These are phyloP conservation scores for Apamea crenata DNA, from an alignment of 2,888 invertebrate species.

Conservation along the genomic window DNA sequence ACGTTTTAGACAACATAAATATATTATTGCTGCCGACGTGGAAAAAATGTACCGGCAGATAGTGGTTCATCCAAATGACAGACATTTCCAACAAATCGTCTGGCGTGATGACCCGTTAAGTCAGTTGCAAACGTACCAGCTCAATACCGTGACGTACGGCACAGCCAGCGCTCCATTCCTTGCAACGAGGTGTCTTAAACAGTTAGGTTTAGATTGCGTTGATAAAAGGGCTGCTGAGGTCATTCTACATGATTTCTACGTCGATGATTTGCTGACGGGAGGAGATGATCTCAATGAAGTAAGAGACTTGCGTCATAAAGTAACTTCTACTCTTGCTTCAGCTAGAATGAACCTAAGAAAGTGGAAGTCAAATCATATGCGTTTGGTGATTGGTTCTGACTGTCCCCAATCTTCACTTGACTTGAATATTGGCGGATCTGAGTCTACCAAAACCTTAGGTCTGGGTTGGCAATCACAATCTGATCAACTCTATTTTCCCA, in stretches of 20 bases:
- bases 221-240: neutral
- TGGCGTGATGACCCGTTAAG: neutral
- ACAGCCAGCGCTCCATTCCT: too few species aligned
- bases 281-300: constrained; percentile 7
- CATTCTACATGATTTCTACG: neutral
- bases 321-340: constrained; percentile 1
- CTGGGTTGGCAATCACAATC: constrained; percentile 1
- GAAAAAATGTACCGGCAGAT: neutral
- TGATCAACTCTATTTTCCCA: neutral
- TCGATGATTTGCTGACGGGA: neutral
- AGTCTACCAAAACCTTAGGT: neutral
- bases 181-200: too few species aligned
- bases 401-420: neutral
- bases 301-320: neutral
- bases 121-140: neutral
- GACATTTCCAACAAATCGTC: neutral
- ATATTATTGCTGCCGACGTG: neutral
- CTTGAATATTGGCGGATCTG: constrained; percentile 1
- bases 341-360: neutral
- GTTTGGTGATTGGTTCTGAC: too few species aligned
- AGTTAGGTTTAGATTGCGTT: too few species aligned
- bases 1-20: neutral
- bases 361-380: neutral
- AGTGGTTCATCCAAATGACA: neutral
- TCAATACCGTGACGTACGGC: too few species aligned